phyloP scores from a whole-genome alignment of 1,140 invertebrate species.

The Adelges cooleyi region DNA sequence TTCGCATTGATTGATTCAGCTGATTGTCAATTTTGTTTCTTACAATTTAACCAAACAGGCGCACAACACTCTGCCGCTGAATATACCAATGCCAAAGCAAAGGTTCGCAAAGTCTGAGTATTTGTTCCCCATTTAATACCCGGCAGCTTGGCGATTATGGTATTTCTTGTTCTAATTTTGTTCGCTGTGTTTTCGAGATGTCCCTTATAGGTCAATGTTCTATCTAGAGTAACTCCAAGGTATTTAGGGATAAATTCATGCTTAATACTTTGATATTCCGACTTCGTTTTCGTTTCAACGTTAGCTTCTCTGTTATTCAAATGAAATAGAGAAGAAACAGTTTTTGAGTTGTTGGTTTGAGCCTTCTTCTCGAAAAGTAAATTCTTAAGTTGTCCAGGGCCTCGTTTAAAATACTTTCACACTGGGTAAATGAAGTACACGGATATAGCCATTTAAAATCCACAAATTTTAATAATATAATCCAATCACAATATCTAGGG shows the following conservation, averaged over 20 bases:
- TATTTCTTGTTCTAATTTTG: background rate
- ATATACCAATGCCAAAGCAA: background rate
- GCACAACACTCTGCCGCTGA: slow-evolving; percentile 20
- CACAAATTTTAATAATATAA: too few relatives aligned
- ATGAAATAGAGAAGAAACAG: slow-evolving; percentile 2
- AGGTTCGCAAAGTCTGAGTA: background rate
- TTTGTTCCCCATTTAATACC: slow-evolving; percentile 35
- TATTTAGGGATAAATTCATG: background rate
- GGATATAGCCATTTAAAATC: too few relatives aligned
- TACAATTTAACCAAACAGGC: background rate
- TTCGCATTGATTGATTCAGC: too few relatives aligned
- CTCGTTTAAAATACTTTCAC: too few relatives aligned
- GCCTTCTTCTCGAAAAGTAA: too few relatives aligned
- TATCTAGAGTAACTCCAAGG: background rate
- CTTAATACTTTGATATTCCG: background rate
- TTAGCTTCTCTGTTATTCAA: slow-evolving; percentile 11
- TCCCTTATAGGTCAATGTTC: background rate
- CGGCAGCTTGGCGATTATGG: background rate
- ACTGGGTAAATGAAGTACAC: too few relatives aligned
- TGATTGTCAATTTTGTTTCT: too few relatives aligned
- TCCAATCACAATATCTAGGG: too few relatives aligned
- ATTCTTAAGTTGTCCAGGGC: too few relatives aligned
- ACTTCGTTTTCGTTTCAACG: background rate
- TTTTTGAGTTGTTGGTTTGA: slow-evolving; percentile 15
- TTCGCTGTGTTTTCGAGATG: background rate